Evolutionary conservation across 30 jellyfish, hydroid and myxozoan species (phyloP), one percentile per base, ranked within the genome.

Genomic region (Aurelia sp.): DNA sequence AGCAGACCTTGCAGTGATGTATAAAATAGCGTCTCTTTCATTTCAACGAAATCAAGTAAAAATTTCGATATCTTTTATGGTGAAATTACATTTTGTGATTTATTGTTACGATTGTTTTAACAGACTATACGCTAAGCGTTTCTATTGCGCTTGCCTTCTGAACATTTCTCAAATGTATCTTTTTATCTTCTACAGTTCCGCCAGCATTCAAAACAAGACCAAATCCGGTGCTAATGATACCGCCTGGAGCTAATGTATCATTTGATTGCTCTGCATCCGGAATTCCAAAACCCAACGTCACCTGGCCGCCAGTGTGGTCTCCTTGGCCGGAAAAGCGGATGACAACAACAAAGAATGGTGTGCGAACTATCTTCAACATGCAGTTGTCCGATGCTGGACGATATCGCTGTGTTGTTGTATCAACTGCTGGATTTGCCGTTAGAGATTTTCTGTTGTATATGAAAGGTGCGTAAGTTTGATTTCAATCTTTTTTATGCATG

Each of bases 241-340:
- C 66, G 40, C 70, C 79, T 8, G 96, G 95, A 23, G 76, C 78
- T 6, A 95, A 86, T 40, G 97, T 79, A 13, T 85, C 98, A 33
- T 92, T 95, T 52, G 98, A 95, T 60, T 95, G 99, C 58, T 35
- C 92, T 3, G 97, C 97, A 10, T 68, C 79, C 18, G 99, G 99
- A 17, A 75, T 62, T 22, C 99, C 99, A 30, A 80, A 77, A 66
- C 99, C 99, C 11, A 90, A 90, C 78, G 78, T 95, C 63, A 89
- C 98, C 20, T 95, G 99, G 99, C 76, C 72, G 22, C 86, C 84
- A 3, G 66, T 74, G 22, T 68, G 62, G 86, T 20, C 83, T 4
- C 78, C 75, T 3, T 64, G 88, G 88, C 87, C 84, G 13, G 66
- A 62, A 2, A 75, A 66, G 12, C 91, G 91, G 22, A 86, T 85